phyloP scores from a whole-genome alignment of 2,113 vertebrate genomes.

The Nesoenas mayeri region DNA sequence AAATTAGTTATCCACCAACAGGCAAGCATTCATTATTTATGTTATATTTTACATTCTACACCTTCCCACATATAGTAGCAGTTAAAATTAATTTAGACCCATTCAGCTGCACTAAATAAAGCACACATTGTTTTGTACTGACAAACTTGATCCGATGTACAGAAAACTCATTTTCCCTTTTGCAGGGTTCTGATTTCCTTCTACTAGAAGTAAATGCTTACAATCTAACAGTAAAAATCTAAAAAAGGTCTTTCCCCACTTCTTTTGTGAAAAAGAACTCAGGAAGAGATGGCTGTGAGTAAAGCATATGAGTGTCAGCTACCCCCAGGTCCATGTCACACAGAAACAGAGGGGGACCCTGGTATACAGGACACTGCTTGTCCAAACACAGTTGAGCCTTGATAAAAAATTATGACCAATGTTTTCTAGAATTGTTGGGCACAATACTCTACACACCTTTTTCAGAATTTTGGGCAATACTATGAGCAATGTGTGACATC shows the following conservation, averaged over 20 bases:
- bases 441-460: neutral
- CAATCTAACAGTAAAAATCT: neutral
- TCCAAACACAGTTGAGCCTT: neutral
- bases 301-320: neutral
- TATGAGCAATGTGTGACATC: neutral
- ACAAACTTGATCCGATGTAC: neutral
- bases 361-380: too few relatives aligned
- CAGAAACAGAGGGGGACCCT: neutral
- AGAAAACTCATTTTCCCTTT: neutral
- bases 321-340: rapidly evolving
- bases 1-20: neutral
- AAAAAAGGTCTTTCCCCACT: neutral
- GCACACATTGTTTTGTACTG: neutral
- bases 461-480: neutral
- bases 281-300: neutral
- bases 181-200: neutral
- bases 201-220: neutral
- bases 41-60: neutral
- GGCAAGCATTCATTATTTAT: neutral
- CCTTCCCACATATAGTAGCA: neutral
- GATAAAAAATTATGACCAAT: neutral
- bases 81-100: constrained; percentile 27
- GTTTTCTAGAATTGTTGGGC: neutral
- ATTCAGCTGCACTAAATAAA: neutral
- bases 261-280: neutral